Percentiles rank a stretch among this genome's conserved stretches.
Conservation (phyloP, 2,113 vertebrate species). For the Aepyceros melampus region DNA sequence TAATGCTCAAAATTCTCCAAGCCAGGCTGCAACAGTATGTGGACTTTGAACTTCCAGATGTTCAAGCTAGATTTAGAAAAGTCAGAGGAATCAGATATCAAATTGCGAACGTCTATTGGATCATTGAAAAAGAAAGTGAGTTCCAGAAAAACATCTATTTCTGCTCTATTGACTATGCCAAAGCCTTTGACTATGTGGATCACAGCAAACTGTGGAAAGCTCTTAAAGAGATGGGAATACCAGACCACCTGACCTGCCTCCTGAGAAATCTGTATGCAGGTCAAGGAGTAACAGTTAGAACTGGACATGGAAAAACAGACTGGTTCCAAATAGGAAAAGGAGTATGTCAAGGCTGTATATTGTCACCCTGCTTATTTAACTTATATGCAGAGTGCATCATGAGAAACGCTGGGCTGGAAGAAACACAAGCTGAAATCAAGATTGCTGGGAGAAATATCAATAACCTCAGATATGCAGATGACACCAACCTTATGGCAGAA, state of each 20-base stretch:
- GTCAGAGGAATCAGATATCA: not conserved
- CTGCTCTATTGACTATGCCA: not conserved
- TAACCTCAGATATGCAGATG: not conserved
- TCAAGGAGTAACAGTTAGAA: not conserved
- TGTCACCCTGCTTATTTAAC: not conserved
- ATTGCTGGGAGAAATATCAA: not conserved
- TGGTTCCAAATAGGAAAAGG: not conserved
- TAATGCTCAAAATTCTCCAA: not conserved
- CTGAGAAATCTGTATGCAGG: not conserved
- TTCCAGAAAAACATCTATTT: not conserved
- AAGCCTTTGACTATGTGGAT: not conserved
- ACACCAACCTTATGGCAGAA: not conserved
- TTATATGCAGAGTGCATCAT: not conserved
- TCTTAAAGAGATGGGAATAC: not conserved
- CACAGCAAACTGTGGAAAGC: not conserved
- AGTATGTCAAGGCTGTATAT: not conserved
- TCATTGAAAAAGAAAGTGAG: not conserved
- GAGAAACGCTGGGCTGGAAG: not conserved
- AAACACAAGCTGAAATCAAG: not conserved
- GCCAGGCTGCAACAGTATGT: not conserved
- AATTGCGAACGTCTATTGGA: not conserved
- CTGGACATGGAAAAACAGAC: not conserved
- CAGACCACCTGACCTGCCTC: not conserved
- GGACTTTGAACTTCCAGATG: not conserved
- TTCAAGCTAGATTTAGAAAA: not conserved